phyloP scores from a whole-genome alignment of 2,888 invertebrate species.

The Acronicta psi region DNA sequence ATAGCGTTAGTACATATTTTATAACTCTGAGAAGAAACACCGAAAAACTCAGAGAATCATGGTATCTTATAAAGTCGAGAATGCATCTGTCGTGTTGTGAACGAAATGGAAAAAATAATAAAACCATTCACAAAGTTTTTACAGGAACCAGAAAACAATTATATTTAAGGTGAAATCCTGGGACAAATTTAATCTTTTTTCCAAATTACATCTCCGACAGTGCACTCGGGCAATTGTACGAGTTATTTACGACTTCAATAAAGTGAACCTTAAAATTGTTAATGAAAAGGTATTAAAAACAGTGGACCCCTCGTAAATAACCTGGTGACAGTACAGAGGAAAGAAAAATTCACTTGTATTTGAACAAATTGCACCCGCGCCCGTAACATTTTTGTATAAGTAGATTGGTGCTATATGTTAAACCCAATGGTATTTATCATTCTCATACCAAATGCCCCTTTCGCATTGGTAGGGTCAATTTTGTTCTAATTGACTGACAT shows the following conservation, averaged over 20 bases:
- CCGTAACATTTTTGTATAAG: constrained; percentile 24
- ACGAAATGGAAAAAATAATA: constrained; percentile 11
- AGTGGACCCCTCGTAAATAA: constrained; percentile 85
- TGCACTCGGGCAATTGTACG: constrained; percentile 74
- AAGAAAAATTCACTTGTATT: constrained; percentile 85
- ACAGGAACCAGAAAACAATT: constrained; percentile 48
- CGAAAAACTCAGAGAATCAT: no score
- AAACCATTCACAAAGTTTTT: constrained; percentile 27
- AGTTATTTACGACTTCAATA: constrained; percentile 88
- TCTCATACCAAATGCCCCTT: constrained; percentile 27
- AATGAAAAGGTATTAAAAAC: constrained; percentile 89
- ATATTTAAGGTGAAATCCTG: constrained; percentile 45
- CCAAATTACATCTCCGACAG: constrained; percentile 76
- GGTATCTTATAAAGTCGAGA: no score
- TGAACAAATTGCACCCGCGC: constrained; percentile 75
- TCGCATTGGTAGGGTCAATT: constrained; percentile 36
- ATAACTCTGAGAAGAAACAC: no score
- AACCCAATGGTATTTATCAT: constrained; percentile 26
- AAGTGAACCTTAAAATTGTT: constrained; percentile 89
- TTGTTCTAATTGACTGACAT: constrained; percentile 37
- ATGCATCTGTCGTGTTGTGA: not conserved
- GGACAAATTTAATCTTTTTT: constrained; percentile 67
- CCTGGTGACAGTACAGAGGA: constrained; percentile 81
- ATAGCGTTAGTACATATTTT: no score
- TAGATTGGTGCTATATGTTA: constrained; percentile 44